Evolutionary conservation across 2,797 vertebrate species (phyloP), one percentile per base, ranked within the genome.

Genomic region (Austrolebias charrua): DNA sequence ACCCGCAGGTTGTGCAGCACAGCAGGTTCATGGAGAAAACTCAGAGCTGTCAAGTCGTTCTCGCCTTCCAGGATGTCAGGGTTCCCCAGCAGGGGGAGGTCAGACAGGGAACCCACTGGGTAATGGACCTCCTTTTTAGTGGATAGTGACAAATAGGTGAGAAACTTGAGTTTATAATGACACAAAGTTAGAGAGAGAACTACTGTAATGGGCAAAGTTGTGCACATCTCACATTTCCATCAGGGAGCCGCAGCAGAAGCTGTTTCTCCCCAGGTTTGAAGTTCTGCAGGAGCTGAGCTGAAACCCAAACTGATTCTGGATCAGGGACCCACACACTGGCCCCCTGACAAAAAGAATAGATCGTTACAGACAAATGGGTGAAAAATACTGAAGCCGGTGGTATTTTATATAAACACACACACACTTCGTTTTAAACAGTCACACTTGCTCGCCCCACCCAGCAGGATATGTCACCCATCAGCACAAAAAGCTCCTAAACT

Each of bases 271-370:
- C 94, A 49, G 88, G 82, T 31, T 45, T 70, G 82, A 89, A 93
- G 81, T 86, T 82, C 68, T 81, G 84, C 18, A 90, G 88, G 40
- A 94, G 75, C 55, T 90, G 85, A 48, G 92, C 92, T 5, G 76
- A 90, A 62, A 83, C 82, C 93, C 94, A 95, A 52, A 94, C 93
- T n/a, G 88, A 71, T 1, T 85, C 76, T 3, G 78, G 77, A 66
- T 95, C 92, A 40, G 93, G 90, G 66, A 94, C 85, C 94, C 94
- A 94, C 73, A 95, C 92, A 49, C 69, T 64, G 0, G 90, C 88
- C 40, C 91, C 92, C 93, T 94, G 59, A 5, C 13, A 73, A 50
- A n/a, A 79, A 7, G 31, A 66, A 56, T 13, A 76, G 2, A 70
- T 10, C 1, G 20, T 33, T 35, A 55, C 24, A 24, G 24, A 24